Evolutionary conservation across 2,888 invertebrate species (phyloP).

Genomic region (Brachyptera risi): DNA sequence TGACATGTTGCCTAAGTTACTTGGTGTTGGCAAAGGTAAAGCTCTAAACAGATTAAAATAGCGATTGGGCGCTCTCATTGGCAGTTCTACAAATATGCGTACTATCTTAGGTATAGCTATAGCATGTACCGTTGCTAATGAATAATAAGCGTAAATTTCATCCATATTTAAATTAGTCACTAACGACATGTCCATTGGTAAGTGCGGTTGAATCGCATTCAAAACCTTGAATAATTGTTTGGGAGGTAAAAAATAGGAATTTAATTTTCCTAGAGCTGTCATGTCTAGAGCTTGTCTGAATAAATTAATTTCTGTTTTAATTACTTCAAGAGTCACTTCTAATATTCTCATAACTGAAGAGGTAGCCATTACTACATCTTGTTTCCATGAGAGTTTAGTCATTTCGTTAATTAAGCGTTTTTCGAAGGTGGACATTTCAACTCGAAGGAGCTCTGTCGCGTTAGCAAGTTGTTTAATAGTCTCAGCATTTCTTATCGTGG

Average conservation of each 20-base stretch:
- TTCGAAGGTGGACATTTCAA: neutral
- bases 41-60: neutral
- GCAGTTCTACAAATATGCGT: neutral
- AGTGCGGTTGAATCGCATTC: neutral
- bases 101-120: neutral
- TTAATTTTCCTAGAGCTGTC: neutral
- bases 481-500: neutral
- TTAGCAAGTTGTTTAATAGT: neutral
- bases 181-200: neutral
- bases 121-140: neutral
- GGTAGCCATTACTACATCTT: neutral
- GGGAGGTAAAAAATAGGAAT: neutral
- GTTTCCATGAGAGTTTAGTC: neutral
- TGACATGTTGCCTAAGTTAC: neutral
- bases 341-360: neutral
- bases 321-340: neutral
- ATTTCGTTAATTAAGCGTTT: neutral
- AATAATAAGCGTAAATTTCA: neutral
- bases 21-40: neutral
- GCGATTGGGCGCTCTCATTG: neutral
- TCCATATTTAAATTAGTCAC: neutral
- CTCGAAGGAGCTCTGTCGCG: neutral
- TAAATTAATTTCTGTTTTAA: neutral
- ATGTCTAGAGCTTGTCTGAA: neutral
- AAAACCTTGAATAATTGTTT: neutral